A percentile compares a stretch with the other conserved stretches of the same genome.
phyloP scores from a whole-genome alignment of 2,113 vertebrate species.

The Leptosomus discolor region DNA sequence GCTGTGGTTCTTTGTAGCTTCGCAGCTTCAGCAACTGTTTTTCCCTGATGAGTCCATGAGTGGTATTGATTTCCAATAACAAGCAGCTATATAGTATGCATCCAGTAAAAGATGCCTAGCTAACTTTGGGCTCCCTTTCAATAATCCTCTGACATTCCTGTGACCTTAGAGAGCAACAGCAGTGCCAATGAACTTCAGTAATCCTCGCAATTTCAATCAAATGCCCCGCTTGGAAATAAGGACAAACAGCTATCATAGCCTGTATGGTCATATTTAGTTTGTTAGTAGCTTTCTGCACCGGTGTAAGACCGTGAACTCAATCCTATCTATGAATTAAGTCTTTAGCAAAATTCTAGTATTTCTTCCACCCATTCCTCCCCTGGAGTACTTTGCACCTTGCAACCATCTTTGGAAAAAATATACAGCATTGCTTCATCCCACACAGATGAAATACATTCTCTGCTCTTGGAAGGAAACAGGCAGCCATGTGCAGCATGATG shows the following conservation, averaged over 20 bases:
- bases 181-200: not conserved
- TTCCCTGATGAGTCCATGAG: slow-evolving; percentile 34
- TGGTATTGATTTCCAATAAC: slow-evolving; percentile 54
- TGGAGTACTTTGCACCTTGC: not conserved
- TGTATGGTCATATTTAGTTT: not conserved
- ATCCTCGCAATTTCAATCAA: not conserved
- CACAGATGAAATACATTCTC: not conserved
- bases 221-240: not conserved
- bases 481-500: not conserved
- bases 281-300: not conserved
- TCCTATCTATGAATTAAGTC: not conserved
- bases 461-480: not conserved
- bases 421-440: not conserved
- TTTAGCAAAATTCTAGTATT: not conserved
- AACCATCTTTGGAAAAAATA: not conserved
- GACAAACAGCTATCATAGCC: not conserved
- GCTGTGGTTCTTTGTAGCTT: not conserved
- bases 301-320: not conserved
- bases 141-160: slow-evolving; percentile 35
- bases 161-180: slow-evolving; percentile 35
- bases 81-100: slow-evolving; percentile 41
- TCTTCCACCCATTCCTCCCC: not conserved
- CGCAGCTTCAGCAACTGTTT: slow-evolving; percentile 14
- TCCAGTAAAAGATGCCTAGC: slow-evolving; percentile 13
- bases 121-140: slow-evolving; percentile 52